A percentile compares a stretch with the other conserved stretches of the same genome.
These are phyloP conservation scores for Acleris cristana DNA, from an alignment of 2,888 invertebrate genomes.

Conservation along the genomic window DNA sequence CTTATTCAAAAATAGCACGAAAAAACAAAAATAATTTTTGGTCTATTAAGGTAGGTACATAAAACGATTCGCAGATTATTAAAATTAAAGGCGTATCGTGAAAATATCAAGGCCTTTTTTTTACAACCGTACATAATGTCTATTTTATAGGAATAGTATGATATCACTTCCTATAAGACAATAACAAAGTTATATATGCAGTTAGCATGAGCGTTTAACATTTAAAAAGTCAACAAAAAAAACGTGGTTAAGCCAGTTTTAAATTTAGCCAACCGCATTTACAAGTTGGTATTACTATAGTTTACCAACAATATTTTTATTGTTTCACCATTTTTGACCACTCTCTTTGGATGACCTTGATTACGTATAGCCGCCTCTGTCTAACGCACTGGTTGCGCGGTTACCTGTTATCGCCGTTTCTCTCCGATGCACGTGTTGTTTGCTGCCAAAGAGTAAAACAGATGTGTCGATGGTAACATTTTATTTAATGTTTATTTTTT, in stretches of 20 bases:
- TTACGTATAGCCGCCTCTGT: slow-evolving; percentile 56
- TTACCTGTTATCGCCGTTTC: slow-evolving; percentile 59
- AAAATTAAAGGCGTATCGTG: slow-evolving; percentile 11
- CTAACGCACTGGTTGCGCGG: slow-evolving; percentile 45
- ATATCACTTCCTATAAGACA: slow-evolving; percentile 67
- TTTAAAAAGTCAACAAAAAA: background rate
- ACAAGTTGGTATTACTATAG: slow-evolving; percentile 38
- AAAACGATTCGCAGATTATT: background rate
- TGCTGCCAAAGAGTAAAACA: slow-evolving; percentile 58
- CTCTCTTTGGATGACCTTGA: slow-evolving; percentile 74
- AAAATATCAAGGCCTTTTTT: slow-evolving; percentile 50
- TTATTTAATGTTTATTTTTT: background rate
- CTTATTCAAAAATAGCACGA: too few species aligned
- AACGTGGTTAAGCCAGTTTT: background rate
- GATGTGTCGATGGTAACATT: slow-evolving; percentile 5
- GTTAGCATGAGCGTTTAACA: background rate
- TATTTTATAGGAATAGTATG: slow-evolving; percentile 54
- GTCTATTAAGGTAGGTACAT: too few species aligned
- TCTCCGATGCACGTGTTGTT: slow-evolving; percentile 68
- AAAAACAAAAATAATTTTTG: too few species aligned
- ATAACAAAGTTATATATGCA: slow-evolving; percentile 8
- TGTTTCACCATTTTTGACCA: slow-evolving; percentile 67
- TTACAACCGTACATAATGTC: slow-evolving; percentile 42
- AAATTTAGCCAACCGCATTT: background rate
- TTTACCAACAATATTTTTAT: slow-evolving; percentile 60